Evolutionary conservation across 2,888 invertebrate genomes (phyloP).

Genomic region (Synanthedon vespiformis): DNA sequence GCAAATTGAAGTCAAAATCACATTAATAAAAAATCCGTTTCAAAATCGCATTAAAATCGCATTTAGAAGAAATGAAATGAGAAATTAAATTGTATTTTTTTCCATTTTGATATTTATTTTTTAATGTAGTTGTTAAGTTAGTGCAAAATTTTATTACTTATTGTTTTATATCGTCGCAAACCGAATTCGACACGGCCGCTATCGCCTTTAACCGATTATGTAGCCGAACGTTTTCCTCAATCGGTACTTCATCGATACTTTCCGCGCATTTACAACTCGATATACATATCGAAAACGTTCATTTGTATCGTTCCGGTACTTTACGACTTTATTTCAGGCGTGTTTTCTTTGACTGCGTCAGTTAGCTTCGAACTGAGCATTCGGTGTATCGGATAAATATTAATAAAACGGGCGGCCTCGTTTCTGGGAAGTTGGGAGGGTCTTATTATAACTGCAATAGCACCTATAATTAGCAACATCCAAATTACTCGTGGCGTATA

Average conservation of each 20-base stretch:
- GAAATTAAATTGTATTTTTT: not conserved
- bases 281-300: conserved; percentile 56
- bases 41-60: too few species aligned
- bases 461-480: conserved; percentile 68
- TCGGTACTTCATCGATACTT: conserved; percentile 44
- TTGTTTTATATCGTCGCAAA: not conserved
- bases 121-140: too few species aligned
- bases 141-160: conserved; percentile 5
- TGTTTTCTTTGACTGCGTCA: conserved; percentile 69
- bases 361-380: conserved; percentile 58
- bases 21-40: too few species aligned
- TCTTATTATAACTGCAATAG: conserved; percentile 71
- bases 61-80: too few species aligned
- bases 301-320: conserved; percentile 64
- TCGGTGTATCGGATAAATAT: conserved; percentile 68
- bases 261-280: conserved; percentile 53
- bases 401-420: conserved; percentile 68
- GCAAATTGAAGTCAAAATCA: too few species aligned
- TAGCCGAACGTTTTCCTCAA: conserved; percentile 39
- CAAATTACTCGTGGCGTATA: conserved; percentile 61
- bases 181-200: not conserved
- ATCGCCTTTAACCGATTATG: conserved; percentile 15
- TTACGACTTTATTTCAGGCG: conserved; percentile 68
- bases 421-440: conserved; percentile 68
- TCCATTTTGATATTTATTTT: conserved; percentile 5